Evolutionary conservation across 1,140 invertebrate genomes (phyloP).

Genomic region (Danaus plexippus): DNA sequence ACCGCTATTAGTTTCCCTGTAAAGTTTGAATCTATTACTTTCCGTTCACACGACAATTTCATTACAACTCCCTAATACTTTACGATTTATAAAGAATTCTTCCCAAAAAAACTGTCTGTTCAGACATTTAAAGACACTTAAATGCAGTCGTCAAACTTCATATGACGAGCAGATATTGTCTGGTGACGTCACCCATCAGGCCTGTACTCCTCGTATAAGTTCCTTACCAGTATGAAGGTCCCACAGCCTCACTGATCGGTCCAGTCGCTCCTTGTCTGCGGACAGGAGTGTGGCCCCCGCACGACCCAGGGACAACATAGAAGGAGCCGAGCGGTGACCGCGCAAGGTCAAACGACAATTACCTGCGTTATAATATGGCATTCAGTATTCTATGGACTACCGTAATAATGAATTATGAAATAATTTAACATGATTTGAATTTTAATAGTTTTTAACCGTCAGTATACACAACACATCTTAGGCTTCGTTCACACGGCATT

Average conservation of each 20-base stretch:
- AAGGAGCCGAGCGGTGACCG: conserved; percentile 84
- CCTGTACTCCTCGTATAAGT: no score
- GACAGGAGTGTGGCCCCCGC: conserved; percentile 80
- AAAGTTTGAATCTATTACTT: conserved; percentile 3
- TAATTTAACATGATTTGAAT: no score
- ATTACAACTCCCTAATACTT: not conserved
- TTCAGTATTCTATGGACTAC: no score
- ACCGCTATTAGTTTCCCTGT: conserved; percentile 83
- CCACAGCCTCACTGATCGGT: conserved; percentile 84
- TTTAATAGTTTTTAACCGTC: no score
- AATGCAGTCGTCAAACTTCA: no score
- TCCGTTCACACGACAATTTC: not conserved
- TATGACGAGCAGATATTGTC: no score
- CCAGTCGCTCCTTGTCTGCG: conserved; percentile 78
- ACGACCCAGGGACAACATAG: conserved; percentile 80
- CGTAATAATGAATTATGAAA: no score
- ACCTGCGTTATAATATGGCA: conserved; percentile 51
- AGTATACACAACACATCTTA: no score
- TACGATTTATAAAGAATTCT: not conserved
- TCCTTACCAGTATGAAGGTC: conserved; percentile 79
- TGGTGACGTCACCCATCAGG: no score
- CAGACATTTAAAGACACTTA: no score
- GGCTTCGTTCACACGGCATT: no score
- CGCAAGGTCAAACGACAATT: conserved; percentile 80
- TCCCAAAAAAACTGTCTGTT: not conserved